Evolutionary conservation across 2,888 invertebrate species (phyloP), one percentile per base, ranked within the genome.

Genomic region (Aleiodes leptofemur): DNA sequence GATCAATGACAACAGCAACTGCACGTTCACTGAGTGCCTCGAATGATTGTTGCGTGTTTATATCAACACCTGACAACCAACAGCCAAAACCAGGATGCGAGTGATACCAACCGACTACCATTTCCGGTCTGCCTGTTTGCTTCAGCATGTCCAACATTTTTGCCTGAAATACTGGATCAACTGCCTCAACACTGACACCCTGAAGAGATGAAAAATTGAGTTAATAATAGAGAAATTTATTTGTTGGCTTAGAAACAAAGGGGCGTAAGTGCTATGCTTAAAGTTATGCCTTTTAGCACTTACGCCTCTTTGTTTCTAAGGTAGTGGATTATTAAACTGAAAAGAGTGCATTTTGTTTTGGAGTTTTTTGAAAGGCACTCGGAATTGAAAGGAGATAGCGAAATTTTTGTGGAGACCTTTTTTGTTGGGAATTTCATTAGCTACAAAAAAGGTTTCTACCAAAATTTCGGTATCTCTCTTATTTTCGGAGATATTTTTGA

Each of bases 71-170:
- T 11, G 99, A 99, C 78, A 99, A 91, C 99, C 99, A 99, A 90
- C 99, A 99, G 56, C 99, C 99, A 90, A 99, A 99, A 50, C 99
- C 99, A 83, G 99, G 99, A 94, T 99, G 99, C 71, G 98, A 98
- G 88, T 99, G 99, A 89, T 99, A 99, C 95, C 94, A 94, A 80
- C 98, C 99, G 72, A 99, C 99, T 16, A 99, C 99, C 99, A 99
- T 99, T 91, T 99, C 99, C 0, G 99, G 99, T 73, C 99, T 92
- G 4, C 99, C 99, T 68, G 99, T 99, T 91, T 99, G 99, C 89
- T 97, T 96, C 72, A 98, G 91, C 98, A 98, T 99, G 85, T 95
- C 96, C 91, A 99, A 95, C 99, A 99, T 99, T 91, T 98, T 99
- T 5, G 98, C 98, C 91, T 99, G 99, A 89, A 99, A 99, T 48